Conservation (phyloP, 2,888 invertebrate genomes). For the Cephalotes varians region DNA sequence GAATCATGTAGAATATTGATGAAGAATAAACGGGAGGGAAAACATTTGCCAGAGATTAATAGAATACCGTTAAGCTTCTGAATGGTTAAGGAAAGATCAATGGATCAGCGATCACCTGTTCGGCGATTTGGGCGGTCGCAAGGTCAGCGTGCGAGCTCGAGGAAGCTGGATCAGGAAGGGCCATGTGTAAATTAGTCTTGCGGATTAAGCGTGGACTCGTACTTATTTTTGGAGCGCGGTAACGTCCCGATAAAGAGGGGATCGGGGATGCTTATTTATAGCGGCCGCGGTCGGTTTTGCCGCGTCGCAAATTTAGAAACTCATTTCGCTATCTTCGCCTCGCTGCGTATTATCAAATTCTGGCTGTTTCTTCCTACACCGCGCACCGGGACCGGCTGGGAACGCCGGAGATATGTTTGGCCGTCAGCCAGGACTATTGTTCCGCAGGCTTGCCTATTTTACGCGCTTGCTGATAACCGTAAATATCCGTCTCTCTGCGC, state of each 20-base stretch:
- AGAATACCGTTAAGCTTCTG: background rate
- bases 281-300: slow-evolving; percentile 56
- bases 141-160: slow-evolving; percentile 65
- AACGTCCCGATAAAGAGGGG: slow-evolving; percentile 50
- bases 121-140: slow-evolving; percentile 48
- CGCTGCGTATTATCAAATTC: slow-evolving; percentile 60
- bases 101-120: background rate
- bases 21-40: no score
- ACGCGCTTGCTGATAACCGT: slow-evolving; percentile 39
- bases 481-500: slow-evolving; percentile 39
- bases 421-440: slow-evolving; percentile 48
- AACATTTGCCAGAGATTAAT: background rate
- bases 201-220: slow-evolving; percentile 70
- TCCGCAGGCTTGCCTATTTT: slow-evolving; percentile 34
- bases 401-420: slow-evolving; percentile 52
- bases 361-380: slow-evolving; percentile 32
- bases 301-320: slow-evolving; percentile 71
- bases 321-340: slow-evolving; percentile 72
- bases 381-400: slow-evolving; percentile 12
- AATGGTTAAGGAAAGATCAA: background rate
- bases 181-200: slow-evolving; percentile 71
- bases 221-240: slow-evolving; percentile 67
- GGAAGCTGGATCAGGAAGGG: slow-evolving; percentile 71
- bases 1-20: background rate
- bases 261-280: slow-evolving; percentile 69